Conservation (phyloP, 2,888 invertebrate species). For the Clistopyga incitator region DNA sequence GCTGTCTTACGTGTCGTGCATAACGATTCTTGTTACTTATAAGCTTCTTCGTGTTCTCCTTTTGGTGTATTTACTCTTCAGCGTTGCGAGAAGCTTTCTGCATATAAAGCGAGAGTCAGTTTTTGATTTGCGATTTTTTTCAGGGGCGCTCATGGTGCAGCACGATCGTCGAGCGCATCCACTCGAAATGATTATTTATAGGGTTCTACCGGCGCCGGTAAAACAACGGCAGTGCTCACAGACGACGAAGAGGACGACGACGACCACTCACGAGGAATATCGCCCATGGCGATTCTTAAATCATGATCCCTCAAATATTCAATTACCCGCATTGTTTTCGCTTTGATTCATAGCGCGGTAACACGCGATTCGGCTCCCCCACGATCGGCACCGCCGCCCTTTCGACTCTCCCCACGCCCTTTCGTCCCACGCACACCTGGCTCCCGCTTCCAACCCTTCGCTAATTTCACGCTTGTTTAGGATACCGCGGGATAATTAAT, state of each 20-base stretch:
- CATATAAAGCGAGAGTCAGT: conserved; percentile 58
- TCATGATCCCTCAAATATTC: conserved; percentile 78
- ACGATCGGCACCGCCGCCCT: conserved; percentile 26
- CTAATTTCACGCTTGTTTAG: conserved; percentile 77
- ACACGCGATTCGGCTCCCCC: conserved; percentile 67
- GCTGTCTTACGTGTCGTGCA: conserved; percentile 58
- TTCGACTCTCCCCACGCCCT: conserved; percentile 55
- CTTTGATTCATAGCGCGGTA: conserved; percentile 75
- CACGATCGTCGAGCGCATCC: conserved; percentile 9
- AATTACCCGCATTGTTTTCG: conserved; percentile 77
- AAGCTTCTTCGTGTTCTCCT: neutral
- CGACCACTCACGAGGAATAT: conserved; percentile 63
- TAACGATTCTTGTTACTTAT: conserved; percentile 54
- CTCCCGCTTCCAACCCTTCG: conserved; percentile 45
- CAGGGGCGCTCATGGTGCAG: neutral
- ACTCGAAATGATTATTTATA: conserved; percentile 68
- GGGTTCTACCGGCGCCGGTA: conserved; percentile 49
- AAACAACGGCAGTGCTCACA: conserved; percentile 53
- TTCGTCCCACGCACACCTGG: conserved; percentile 60
- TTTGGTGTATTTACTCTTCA: conserved; percentile 46
- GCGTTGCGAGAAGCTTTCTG: conserved; percentile 30
- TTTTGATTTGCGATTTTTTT: conserved; percentile 58
- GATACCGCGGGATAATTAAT: conserved; percentile 72
- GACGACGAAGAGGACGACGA: conserved; percentile 15
- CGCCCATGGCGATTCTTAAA: conserved; percentile 75